Percentiles rank a stretch among this genome's conserved stretches.
These are phyloP conservation scores for Aradus depressus DNA, from an alignment of 2,888 invertebrate species.

Conservation along the genomic window DNA sequence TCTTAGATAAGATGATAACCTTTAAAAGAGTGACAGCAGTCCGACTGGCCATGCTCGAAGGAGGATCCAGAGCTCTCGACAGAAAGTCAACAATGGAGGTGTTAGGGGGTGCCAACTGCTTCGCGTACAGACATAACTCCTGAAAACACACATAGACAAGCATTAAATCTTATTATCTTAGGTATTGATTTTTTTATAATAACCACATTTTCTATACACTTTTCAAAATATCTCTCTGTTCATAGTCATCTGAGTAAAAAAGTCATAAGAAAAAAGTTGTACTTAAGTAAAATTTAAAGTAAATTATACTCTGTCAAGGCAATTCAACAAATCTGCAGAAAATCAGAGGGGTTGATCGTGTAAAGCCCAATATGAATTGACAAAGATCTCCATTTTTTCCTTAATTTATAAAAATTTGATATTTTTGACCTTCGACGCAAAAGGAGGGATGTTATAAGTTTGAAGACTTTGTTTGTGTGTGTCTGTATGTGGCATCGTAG, in stretches of 20 bases:
- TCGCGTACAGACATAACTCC: slow-evolving; percentile 77
- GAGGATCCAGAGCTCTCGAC: slow-evolving; percentile 74
- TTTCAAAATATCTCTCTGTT: too few species aligned
- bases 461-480: too few species aligned
- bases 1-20: slow-evolving; percentile 27
- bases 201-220: too few species aligned
- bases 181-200: background rate
- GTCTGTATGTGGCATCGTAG: too few species aligned
- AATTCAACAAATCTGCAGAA: background rate
- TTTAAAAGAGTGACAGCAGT: slow-evolving; percentile 54
- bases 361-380: too few species aligned
- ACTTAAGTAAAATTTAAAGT: background rate
- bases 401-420: too few species aligned
- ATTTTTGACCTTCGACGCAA: too few species aligned
- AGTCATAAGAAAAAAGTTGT: too few species aligned
- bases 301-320: background rate
- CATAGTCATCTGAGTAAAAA: too few species aligned
- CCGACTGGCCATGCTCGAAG: slow-evolving; percentile 60
- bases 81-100: slow-evolving; percentile 74
- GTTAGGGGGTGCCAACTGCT: slow-evolving; percentile 64
- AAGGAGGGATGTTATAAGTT: too few species aligned
- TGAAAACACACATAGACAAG: slow-evolving; percentile 34
- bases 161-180: background rate
- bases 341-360: too few species aligned
- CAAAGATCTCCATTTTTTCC: too few species aligned